Base-by-base conservation (phyloP, 2,113 vertebrate species). In the Cephalopholis sonnerati region DNA sequence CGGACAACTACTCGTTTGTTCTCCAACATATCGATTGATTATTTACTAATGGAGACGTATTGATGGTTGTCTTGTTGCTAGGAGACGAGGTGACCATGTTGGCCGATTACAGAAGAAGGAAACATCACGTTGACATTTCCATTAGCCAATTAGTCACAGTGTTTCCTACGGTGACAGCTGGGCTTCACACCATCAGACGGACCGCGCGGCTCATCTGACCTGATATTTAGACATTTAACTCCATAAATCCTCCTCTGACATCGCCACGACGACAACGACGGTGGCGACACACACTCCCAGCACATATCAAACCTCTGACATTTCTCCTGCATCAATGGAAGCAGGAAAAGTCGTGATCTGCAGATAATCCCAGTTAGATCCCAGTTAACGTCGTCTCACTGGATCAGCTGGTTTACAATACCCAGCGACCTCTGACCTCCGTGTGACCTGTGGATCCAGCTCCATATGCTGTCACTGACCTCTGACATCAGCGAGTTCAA, bases 381-480 rank as follows among this genome's bases (percentile, higher is more conserved):
- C 59, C 78, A 73, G 69, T 80, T 80, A 71, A 80, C 77, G 68
- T 63, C 15, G 24, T 24, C 67, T 63, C n/a, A 25, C 27, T 69
- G 76, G 44, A 25, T 65, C 41, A 51, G 59, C 7, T 50, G 62
- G 16, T 53, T 16, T 25, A 51, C 41, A 25, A 51, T 41, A 17
- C 8, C 3, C 20, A 15, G 55, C 16, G 62, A 78, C 68, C 53
- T 59, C 44, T 68, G 75, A 84, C 63, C 69, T 61, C 22, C 16
- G 48, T 50, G 4, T 50, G 48, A 50, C 66, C 59, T 3, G 2
- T 1, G 11, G 25, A 29, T 58, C 5, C 25, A 18, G 59, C 57
- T 48, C 46, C 29, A 24, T 1, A 18, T 12, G 58, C n/a, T 25
- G 32, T 18, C 18, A 10, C 67, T 32, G 48, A 68, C 54, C 48